Conservation (phyloP, 2,113 vertebrate genomes). For the Neolamprologus variostigma region DNA sequence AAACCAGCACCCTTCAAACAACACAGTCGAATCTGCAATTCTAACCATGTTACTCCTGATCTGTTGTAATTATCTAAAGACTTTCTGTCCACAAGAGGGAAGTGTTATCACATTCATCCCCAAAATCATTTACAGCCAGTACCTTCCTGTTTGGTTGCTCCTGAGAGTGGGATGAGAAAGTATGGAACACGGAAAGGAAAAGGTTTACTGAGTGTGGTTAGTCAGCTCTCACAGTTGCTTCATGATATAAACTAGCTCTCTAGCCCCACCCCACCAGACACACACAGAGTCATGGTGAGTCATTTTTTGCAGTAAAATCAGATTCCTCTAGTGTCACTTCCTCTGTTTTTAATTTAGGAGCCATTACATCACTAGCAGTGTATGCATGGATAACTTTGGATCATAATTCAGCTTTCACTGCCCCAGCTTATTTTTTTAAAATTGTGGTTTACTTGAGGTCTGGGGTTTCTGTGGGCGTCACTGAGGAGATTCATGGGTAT, state of each 20-base stretch:
- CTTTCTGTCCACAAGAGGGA: conserved; percentile 70
- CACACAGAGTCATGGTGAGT: background rate
- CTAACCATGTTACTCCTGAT: background rate
- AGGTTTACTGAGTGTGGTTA: background rate
- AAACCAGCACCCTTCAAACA: background rate
- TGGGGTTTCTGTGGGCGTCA: background rate
- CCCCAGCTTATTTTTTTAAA: background rate
- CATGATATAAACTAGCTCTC: background rate
- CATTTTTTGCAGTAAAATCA: background rate
- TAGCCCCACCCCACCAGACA: background rate
- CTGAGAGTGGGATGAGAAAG: background rate
- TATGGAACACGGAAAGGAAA: background rate
- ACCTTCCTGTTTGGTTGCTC: background rate
- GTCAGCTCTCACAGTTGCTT: background rate
- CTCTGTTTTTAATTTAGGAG: background rate
- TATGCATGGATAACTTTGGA: background rate
- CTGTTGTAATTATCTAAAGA: conserved; percentile 9
- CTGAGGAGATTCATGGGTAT: background rate
- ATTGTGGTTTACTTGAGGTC: background rate
- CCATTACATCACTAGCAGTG: background rate
- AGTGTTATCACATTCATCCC: conserved; percentile 59
- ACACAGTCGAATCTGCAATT: background rate
- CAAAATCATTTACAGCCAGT: background rate
- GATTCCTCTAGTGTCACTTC: background rate
- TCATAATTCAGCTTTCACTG: background rate